phyloP scores from a whole-genome alignment of 2,113 vertebrate genomes.

The Himantopus leucocephalus region DNA sequence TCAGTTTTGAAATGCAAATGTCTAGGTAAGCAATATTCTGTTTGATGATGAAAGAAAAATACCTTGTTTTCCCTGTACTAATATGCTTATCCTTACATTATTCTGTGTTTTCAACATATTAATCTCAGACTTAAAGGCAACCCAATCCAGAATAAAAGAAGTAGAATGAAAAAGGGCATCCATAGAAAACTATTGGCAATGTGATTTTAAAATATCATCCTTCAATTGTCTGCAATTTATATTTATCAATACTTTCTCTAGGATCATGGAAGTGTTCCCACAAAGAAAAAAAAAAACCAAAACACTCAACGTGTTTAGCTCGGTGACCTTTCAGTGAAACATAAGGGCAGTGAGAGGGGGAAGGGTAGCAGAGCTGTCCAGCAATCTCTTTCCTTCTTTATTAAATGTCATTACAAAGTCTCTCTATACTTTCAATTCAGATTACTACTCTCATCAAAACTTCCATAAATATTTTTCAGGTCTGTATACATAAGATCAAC shows the following conservation, averaged over 20 bases:
- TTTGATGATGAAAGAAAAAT: neutral
- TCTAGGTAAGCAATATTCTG: neutral
- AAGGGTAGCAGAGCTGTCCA: constrained; percentile 1
- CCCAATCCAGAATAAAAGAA: neutral
- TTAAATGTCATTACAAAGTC: constrained; percentile 54
- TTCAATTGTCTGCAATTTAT: constrained; percentile 63
- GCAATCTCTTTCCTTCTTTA: neutral
- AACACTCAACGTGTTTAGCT: neutral
- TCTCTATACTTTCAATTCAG: neutral
- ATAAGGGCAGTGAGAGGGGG: constrained; percentile 14
- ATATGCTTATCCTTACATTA: constrained; percentile 32
- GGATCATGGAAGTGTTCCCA: constrained; percentile 23
- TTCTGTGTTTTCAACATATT: constrained; percentile 31
- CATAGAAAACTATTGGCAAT: constrained; percentile 58
- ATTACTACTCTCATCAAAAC: neutral
- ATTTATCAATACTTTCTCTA: constrained; percentile 52
- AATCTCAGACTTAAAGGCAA: constrained; percentile 32
- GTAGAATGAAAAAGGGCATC: constrained; percentile 45
- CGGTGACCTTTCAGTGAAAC: constrained; percentile 50
- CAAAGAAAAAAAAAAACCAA: neutral
- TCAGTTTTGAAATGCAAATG: constrained; percentile 25
- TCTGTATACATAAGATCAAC: neutral
- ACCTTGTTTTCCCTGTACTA: neutral
- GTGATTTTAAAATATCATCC: constrained; percentile 64
- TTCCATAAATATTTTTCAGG: neutral